These are phyloP conservation scores for Panonychus citri DNA, from an alignment of 1,140 invertebrate species.

Conservation along the genomic window DNA sequence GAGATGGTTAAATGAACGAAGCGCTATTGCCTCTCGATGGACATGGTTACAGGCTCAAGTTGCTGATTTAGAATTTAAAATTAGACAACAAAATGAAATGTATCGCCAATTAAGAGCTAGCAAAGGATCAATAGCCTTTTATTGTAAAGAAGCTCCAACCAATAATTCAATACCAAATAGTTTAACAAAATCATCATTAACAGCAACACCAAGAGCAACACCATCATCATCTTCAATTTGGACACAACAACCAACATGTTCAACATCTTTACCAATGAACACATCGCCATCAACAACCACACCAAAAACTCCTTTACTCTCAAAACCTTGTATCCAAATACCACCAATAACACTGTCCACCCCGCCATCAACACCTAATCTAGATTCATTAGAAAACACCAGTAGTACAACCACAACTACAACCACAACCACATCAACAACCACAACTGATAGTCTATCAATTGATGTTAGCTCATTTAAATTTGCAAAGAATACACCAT, in stretches of 20 bases:
- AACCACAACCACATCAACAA: no score
- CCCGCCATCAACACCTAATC: not conserved
- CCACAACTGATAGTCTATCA: no score
- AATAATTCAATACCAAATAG: not conserved
- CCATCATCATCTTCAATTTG: no score
- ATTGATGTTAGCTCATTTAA: no score
- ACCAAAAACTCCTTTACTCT: no score
- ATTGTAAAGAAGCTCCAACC: not conserved
- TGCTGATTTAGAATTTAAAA: constrained; percentile 69
- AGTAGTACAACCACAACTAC: not conserved
- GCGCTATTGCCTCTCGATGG: constrained; percentile 58
- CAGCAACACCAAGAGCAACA: not conserved
- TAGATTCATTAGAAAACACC: not conserved
- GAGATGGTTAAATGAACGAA: constrained; percentile 54
- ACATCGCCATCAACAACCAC: no score
- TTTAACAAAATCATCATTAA: not conserved
- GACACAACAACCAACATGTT: not conserved
- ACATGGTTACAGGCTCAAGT: constrained; percentile 76
- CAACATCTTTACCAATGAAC: no score
- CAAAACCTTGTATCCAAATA: no score
- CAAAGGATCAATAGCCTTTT: constrained; percentile 19
- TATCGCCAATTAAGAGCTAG: constrained; percentile 28
- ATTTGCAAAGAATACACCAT: no score
- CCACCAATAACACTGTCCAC: not conserved
- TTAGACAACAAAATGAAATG: constrained; percentile 56